These are phyloP conservation scores for Troglohyphantes excavatus DNA, from an alignment of 2,888 invertebrate species.

Conservation along the genomic window DNA sequence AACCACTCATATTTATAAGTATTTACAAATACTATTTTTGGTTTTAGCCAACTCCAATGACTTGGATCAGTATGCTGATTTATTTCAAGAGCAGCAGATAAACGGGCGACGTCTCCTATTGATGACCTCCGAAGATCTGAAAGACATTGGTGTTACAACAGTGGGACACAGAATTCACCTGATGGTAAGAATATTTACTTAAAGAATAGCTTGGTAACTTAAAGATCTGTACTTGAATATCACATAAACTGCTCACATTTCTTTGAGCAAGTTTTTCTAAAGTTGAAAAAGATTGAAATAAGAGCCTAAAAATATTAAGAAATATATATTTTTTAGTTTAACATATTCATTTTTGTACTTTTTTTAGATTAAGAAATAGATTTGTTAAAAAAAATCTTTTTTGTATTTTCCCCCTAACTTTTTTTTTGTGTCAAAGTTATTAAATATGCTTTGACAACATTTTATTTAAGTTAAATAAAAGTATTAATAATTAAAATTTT, in stretches of 20 bases:
- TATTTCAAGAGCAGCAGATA: constrained; percentile 82
- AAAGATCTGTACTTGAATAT: background rate
- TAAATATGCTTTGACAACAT: no score
- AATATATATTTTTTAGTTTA: no score
- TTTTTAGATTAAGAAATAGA: no score
- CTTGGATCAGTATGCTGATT: constrained; percentile 82
- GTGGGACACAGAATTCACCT: constrained; percentile 82
- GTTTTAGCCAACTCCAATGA: constrained; percentile 80
- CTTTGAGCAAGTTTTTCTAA: background rate
- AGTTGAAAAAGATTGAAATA: background rate
- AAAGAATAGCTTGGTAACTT: no score
- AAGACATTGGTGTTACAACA: constrained; percentile 82
- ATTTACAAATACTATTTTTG: no score
- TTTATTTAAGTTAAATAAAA: no score
- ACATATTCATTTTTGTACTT: no score
- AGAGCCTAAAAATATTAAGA: no score
- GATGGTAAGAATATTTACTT: constrained; percentile 80
- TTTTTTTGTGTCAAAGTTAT: no score
- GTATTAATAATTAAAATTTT: no score
- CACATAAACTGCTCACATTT: background rate
- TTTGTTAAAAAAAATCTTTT: no score
- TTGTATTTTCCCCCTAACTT: no score
- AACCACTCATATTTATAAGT: background rate
- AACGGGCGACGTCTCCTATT: constrained; percentile 82
- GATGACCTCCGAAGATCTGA: constrained; percentile 82